Evolutionary conservation across 2,797 vertebrate genomes (phyloP).

Genomic region (Pseudopleuronectes americanus): DNA sequence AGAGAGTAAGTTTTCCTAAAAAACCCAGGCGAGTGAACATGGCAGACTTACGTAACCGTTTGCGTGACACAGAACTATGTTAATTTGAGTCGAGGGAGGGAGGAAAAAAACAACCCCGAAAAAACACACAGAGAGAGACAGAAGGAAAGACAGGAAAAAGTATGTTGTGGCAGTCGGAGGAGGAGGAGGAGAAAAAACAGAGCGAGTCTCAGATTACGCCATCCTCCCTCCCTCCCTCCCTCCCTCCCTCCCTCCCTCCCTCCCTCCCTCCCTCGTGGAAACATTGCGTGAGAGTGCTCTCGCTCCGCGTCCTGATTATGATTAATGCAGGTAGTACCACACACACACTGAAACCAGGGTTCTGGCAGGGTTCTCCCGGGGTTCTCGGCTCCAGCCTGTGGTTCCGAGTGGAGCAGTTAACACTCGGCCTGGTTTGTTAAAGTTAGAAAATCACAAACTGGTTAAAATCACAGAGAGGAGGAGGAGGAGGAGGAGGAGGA

Average conservation of each 20-base stretch:
- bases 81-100: constrained; percentile 80
- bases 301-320: constrained; percentile 82
- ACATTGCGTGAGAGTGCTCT: constrained; percentile 84
- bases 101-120: constrained; percentile 57
- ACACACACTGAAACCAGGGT: constrained; percentile 66
- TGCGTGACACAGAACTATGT: constrained; percentile 84
- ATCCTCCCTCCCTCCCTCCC: constrained; percentile 62
- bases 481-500: not conserved
- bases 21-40: constrained; percentile 50
- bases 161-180: constrained; percentile 77
- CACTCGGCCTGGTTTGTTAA: constrained; percentile 49
- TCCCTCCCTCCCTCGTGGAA: constrained; percentile 68
- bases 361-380: constrained; percentile 67
- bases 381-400: constrained; percentile 38
- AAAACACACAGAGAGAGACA: constrained; percentile 64
- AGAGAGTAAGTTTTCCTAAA: constrained; percentile 55
- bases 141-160: constrained; percentile 74
- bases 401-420: constrained; percentile 56
- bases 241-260: constrained; percentile 54
- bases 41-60: constrained; percentile 78
- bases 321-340: constrained; percentile 83
- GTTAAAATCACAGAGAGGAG: constrained; percentile 22
- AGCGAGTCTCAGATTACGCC: constrained; percentile 82
- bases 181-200: constrained; percentile 72
- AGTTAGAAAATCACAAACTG: constrained; percentile 44